Base-by-base conservation (phyloP, 2,888 invertebrate species). In the Tenthredo livida region DNA sequence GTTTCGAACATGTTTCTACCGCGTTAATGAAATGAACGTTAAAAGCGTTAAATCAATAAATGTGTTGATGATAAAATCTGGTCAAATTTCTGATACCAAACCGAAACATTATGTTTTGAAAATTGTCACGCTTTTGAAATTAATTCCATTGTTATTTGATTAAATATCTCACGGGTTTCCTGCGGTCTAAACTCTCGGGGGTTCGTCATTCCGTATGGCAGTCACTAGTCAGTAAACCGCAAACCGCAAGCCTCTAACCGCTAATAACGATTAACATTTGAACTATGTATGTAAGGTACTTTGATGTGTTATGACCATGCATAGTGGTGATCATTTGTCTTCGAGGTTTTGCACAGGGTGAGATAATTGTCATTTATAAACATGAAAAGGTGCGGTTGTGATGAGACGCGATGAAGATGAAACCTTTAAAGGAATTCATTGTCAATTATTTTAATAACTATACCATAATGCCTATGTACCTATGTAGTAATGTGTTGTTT, bases 181-280 rank as follows among this genome's bases (percentile, higher is more conserved):
- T 61, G 61, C 61, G 25, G 25, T 61, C 10, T 12, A 25, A 25
- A 61, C 61, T 25, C 61, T 25, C 4, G 25, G 61, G 61, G 25
- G 61, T 61, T 21, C 25, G 67, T 67, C 29, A 67, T 67, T 67
- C 67, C 29, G 17, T 5, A 33, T 33, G 61, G n/a, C 9, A 61
- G 61, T 15, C 15, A 6, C 9, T 12, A 67, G 33, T 29, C 15
- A 10, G 29, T 25, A 67, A 33, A 67, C 67, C 67, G 33, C 67
- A 67, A 67, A 33, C 67, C 67, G 12, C 67, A 33, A 15, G 17
- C 33, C 33, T 25, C 33, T 67, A 67, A 67, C 67, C 67, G 25
- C 67, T 2, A 5, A 67, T 33, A 67, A 67, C 67, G 33, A 67
- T 67, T 67, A 67, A 67, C 67, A 67, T 67, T 67, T 67, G 67